Evolutionary conservation across 2,888 invertebrate genomes (phyloP), one percentile per base, ranked within the genome.

Genomic region (Idaea biselata): DNA sequence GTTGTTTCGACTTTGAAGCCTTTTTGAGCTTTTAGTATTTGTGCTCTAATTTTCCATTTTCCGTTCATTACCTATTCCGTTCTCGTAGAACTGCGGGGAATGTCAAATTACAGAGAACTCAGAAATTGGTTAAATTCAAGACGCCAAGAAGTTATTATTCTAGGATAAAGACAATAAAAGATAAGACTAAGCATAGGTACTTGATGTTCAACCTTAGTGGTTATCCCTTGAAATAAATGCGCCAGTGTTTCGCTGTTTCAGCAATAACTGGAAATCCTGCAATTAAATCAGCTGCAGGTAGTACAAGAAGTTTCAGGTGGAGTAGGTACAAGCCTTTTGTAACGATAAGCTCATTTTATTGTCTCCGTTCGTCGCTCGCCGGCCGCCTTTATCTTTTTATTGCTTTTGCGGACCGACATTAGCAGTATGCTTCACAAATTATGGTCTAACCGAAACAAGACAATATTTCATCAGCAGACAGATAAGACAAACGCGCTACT

Each of bases 281-380:
- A 74, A 75, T 79, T 77, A 81, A 74, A 80, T 77, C 75, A 75
- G 73, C 72, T 72, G 68, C 55, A 70, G 70, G 64, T 68, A 64
- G 71, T 72, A 76, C 69, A 76, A 75, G 71, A 67, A 75, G 62
- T 76, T 82, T 76, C 80, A 83, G 80, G 81, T 83, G 74, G 67
- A 78, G 76, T 72, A 72, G n/a, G n/a, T n/a, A n/a, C n/a, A 68
- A 75, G 78, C 74, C 76, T 76, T 77, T 80, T 80, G 79, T 77
- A 75, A 77, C 82, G 84, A 87, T 88, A 88, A 88, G 84, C 83
- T 79, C 74, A 79, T 84, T 88, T 88, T 88, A 88, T 85, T 84
- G 86, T 84, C 81, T 78, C 74, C 76, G 76, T 73, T 78, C 78
- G 78, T 78, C 78, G 79, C 77, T 74, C 75, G 76, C 77, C 74